phyloP scores from a whole-genome alignment of 2,888 invertebrate species.

The Lepetodrilus schrolli region DNA sequence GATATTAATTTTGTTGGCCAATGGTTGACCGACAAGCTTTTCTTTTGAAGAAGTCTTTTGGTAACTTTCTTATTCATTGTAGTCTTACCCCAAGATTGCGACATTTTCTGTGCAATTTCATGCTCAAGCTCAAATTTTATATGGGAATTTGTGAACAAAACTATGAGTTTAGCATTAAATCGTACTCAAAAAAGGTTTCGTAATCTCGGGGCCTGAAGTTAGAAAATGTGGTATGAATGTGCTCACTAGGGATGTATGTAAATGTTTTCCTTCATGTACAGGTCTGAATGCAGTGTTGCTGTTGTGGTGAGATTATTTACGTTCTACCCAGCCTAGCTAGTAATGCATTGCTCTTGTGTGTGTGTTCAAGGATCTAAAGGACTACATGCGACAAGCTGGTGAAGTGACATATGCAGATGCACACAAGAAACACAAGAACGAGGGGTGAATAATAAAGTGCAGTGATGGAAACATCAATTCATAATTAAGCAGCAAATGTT shows the following conservation, averaged over 20 bases:
- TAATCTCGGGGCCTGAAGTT: neutral
- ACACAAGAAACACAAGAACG: slow-evolving; percentile 93
- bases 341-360: neutral
- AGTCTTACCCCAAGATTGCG: too few species aligned
- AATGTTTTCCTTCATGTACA: neutral
- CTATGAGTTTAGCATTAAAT: too few species aligned
- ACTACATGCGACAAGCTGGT: slow-evolving; percentile 99
- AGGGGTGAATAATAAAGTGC: slow-evolving; percentile 73
- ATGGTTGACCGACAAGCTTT: too few species aligned
- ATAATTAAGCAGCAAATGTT: too few species aligned
- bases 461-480: neutral
- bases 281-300: neutral
- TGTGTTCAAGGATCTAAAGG: slow-evolving; percentile 91
- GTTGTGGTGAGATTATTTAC: neutral
- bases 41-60: too few species aligned
- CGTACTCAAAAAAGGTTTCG: neutral
- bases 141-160: too few species aligned
- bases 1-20: too few species aligned
- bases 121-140: too few species aligned
- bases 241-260: too few species aligned
- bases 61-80: too few species aligned
- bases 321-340: neutral
- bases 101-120: too few species aligned
- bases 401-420: slow-evolving; percentile 99
- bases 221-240: neutral